These are phyloP conservation scores for Mesochorus sp. DNA, from an alignment of 2,888 invertebrate genomes.

Conservation along the genomic window DNA sequence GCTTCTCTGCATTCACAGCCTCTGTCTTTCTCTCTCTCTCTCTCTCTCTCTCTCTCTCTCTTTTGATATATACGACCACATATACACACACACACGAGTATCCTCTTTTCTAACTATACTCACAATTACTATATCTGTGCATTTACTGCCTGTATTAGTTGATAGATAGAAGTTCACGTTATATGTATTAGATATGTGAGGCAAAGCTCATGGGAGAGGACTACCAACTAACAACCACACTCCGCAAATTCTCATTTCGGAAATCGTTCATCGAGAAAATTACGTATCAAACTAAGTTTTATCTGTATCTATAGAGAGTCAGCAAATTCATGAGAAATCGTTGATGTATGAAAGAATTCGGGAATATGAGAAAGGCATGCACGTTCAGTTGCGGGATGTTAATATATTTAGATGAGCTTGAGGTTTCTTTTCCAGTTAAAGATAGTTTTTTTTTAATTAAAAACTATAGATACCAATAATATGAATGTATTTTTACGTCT, in stretches of 20 bases:
- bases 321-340: conserved; percentile 25
- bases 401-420: too few relatives aligned
- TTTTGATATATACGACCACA: conserved; percentile 13
- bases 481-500: too few relatives aligned
- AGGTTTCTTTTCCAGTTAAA: too few relatives aligned
- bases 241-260: conserved; percentile 55
- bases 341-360: conserved; percentile 15
- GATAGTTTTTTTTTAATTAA: too few relatives aligned
- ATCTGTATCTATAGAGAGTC: background rate
- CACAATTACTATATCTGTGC: conserved; percentile 24
- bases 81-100: background rate
- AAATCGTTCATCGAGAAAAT: conserved; percentile 61
- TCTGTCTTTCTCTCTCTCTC: background rate
- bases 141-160: conserved; percentile 25
- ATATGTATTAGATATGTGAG: background rate
- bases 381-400: too few relatives aligned
- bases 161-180: conserved; percentile 8
- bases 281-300: conserved; percentile 59
- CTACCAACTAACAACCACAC: conserved; percentile 42
- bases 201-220: background rate
- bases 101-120: conserved; percentile 26
- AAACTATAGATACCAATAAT: too few relatives aligned
- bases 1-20: conserved; percentile 14
- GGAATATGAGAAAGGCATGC: conserved; percentile 20
- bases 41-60: conserved; percentile 9